Conservation (phyloP, 1,140 invertebrate genomes). For the Chlorops oryzae region DNA sequence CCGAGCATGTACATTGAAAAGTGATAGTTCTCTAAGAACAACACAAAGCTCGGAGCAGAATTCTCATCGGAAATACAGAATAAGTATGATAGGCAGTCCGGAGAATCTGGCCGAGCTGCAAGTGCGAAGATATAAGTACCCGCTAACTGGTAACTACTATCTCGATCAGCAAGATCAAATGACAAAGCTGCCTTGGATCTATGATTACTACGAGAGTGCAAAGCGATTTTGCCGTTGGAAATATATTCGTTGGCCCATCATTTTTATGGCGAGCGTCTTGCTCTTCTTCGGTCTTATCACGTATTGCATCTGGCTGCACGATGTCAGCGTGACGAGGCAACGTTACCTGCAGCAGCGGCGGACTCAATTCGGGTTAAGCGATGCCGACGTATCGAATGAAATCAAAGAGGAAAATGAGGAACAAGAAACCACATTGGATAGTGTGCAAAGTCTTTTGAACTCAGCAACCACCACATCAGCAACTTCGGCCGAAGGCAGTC, state of each 20-base stretch:
- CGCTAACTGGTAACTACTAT: conserved; percentile 40
- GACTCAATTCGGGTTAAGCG: no score
- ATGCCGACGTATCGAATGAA: conserved; percentile 18
- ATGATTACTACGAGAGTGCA: conserved; percentile 29
- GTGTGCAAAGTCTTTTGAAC: no score
- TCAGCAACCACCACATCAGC: conserved; percentile 10
- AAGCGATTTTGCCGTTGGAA: conserved; percentile 38
- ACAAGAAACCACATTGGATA: conserved; percentile 4
- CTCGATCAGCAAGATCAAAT: conserved; percentile 18
- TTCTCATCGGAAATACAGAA: conserved; percentile 27
- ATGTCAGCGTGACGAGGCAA: conserved; percentile 37
- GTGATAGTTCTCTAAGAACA: conserved; percentile 10
- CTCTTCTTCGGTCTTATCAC: conserved; percentile 42
- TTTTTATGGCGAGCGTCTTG: conserved; percentile 38
- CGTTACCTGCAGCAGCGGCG: conserved; percentile 31
- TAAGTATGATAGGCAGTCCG: conserved; percentile 31
- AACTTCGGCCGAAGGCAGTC: conserved; percentile 9
- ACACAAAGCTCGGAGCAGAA: not conserved
- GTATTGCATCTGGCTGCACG: conserved; percentile 42
- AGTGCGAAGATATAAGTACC: conserved; percentile 42
- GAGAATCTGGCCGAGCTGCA: conserved; percentile 40
- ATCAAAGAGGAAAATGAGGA: not conserved
- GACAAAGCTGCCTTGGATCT: conserved; percentile 19
- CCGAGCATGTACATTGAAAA: conserved; percentile 26
- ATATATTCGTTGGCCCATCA: conserved; percentile 41